These are phyloP conservation scores for Pinna nobilis DNA, from an alignment of 1,140 invertebrate species.

Conservation along the genomic window DNA sequence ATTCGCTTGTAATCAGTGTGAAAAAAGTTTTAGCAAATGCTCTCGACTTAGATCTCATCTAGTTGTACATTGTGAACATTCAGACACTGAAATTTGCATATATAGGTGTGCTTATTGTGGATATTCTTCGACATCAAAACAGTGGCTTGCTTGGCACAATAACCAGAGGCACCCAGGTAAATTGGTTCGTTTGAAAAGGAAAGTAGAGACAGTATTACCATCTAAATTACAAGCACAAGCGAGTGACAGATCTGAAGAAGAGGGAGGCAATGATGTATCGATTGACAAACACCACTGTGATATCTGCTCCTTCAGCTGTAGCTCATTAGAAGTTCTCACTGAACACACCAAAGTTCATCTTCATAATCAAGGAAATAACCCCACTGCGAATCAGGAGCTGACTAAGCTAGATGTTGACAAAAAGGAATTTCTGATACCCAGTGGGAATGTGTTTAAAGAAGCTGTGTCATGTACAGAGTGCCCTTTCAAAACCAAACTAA, in stretches of 20 bases:
- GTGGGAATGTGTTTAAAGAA: slow-evolving; percentile 39
- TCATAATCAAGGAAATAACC: not conserved
- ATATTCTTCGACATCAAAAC: too few relatives aligned
- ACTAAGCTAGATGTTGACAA: slow-evolving; percentile 23
- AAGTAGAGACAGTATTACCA: too few relatives aligned
- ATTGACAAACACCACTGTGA: slow-evolving; percentile 42
- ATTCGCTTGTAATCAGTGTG: too few relatives aligned
- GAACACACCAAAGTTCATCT: slow-evolving; percentile 24
- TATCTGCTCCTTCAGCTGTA: slow-evolving; percentile 38
- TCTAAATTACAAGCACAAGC: not conserved
- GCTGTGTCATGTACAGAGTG: slow-evolving; percentile 28
- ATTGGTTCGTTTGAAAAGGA: too few relatives aligned
- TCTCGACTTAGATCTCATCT: too few relatives aligned
- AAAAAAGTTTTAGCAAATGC: too few relatives aligned
- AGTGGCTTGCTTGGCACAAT: too few relatives aligned
- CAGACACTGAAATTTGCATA: too few relatives aligned
- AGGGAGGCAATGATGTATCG: not conserved
- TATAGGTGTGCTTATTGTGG: too few relatives aligned
- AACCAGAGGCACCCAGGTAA: too few relatives aligned
- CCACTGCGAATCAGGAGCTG: slow-evolving; percentile 4
- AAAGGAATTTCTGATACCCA: slow-evolving; percentile 32
- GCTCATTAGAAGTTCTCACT: slow-evolving; percentile 14
- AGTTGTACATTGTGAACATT: too few relatives aligned
- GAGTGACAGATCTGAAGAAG: too few relatives aligned
- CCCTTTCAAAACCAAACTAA: slow-evolving; percentile 31